These are phyloP conservation scores for Idaea aversata DNA, from an alignment of 2,888 invertebrate genomes.

Conservation along the genomic window DNA sequence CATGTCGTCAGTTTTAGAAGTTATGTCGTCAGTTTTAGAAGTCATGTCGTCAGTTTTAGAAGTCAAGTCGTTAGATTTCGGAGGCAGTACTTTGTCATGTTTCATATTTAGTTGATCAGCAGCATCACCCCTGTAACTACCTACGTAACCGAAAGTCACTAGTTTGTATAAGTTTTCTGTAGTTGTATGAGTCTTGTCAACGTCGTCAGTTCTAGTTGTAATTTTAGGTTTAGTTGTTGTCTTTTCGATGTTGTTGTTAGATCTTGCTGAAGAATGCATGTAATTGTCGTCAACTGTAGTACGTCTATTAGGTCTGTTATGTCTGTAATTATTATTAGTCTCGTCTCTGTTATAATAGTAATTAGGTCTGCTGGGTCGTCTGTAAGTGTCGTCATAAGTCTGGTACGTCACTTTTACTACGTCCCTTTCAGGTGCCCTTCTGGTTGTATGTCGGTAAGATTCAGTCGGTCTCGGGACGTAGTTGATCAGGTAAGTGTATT, in stretches of 20 bases:
- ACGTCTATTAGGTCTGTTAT: constrained; percentile 47
- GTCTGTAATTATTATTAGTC: constrained; percentile 49
- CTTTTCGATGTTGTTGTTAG: constrained; percentile 53
- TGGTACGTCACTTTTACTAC: constrained; percentile 75
- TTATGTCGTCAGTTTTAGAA: constrained; percentile 18
- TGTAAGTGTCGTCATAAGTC: constrained; percentile 71
- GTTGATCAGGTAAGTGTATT: constrained; percentile 75
- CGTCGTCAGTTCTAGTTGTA: constrained; percentile 18
- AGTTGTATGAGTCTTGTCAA: constrained; percentile 36
- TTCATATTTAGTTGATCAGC: constrained; percentile 24
- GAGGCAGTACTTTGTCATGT: constrained; percentile 18
- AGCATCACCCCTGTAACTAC: constrained; percentile 62
- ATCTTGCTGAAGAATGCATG: constrained; percentile 61
- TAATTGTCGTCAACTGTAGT: constrained; percentile 38
- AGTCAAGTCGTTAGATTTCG: too few relatives aligned
- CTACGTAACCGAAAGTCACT: constrained; percentile 74
- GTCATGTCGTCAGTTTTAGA: constrained; percentile 18
- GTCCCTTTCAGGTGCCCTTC: constrained; percentile 58
- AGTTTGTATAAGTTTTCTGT: constrained; percentile 70
- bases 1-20: constrained; percentile 25
- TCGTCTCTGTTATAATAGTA: constrained; percentile 55
- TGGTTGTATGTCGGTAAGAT: constrained; percentile 68
- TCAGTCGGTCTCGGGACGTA: constrained; percentile 76
- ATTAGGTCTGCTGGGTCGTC: constrained; percentile 65
- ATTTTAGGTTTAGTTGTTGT: constrained; percentile 23